phyloP scores from a whole-genome alignment of 2,797 vertebrate genomes.

The Rhinichthys osculus region DNA sequence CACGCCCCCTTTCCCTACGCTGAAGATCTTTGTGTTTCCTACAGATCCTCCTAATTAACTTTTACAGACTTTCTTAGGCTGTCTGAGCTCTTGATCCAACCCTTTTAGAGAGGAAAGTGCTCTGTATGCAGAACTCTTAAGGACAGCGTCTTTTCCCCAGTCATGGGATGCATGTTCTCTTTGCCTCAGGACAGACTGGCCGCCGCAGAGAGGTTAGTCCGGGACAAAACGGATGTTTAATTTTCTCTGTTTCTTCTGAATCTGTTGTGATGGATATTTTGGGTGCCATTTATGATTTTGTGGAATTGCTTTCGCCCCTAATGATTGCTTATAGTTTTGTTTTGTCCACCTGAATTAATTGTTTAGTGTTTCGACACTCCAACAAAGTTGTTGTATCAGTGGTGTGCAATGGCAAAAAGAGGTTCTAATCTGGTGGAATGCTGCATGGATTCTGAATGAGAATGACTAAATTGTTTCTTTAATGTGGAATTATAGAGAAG shows the following conservation, averaged over 20 bases:
- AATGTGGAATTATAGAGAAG: neutral
- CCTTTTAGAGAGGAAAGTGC: neutral
- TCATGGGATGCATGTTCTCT: constrained; percentile 57
- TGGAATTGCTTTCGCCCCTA: neutral
- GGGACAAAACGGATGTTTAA: neutral
- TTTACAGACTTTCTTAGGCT: neutral
- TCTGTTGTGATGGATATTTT: neutral
- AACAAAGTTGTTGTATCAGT: neutral
- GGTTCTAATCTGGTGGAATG: neutral
- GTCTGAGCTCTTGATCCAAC: neutral
- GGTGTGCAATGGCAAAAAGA: neutral
- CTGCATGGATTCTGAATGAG: neutral
- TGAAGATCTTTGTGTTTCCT: constrained; percentile 17
- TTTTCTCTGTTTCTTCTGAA: neutral
- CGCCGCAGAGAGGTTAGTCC: constrained; percentile 56
- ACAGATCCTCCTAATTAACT: constrained; percentile 26
- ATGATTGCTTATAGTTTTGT: neutral
- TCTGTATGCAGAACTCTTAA: neutral
- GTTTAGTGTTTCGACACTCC: neutral
- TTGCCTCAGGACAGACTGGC: constrained; percentile 54
- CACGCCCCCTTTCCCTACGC: constrained; percentile 4
- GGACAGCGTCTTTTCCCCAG: constrained; percentile 7
- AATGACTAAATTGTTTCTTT: neutral
- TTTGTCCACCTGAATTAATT: neutral
- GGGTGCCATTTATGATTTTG: neutral